These are phyloP conservation scores for Micrasema longulum DNA, from an alignment of 1,140 invertebrate species.

Conservation along the genomic window DNA sequence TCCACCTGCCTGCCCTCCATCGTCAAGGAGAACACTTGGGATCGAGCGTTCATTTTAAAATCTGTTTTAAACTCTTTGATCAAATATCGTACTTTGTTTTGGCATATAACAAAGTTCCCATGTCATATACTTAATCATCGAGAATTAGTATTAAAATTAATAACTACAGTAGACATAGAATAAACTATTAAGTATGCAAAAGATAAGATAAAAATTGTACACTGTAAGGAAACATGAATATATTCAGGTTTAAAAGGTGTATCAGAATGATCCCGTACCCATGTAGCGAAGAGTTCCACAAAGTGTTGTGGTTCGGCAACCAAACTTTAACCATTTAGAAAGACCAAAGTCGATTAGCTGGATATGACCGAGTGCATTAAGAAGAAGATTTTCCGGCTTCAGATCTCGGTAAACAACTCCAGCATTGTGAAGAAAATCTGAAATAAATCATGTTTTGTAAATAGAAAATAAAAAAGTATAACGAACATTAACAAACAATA, in stretches of 20 bases:
- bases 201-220: background rate
- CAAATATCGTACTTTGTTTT: slow-evolving; percentile 35
- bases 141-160: background rate
- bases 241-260: too few relatives aligned
- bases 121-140: background rate
- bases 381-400: slow-evolving; percentile 92
- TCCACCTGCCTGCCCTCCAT: slow-evolving; percentile 95
- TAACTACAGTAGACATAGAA: background rate
- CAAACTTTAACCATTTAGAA: slow-evolving; percentile 87
- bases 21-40: slow-evolving; percentile 87
- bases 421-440: slow-evolving; percentile 93
- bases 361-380: slow-evolving; percentile 83
- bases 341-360: slow-evolving; percentile 93
- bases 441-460: too few relatives aligned
- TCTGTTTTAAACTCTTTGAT: background rate
- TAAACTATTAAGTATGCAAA: background rate
- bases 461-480: too few relatives aligned
- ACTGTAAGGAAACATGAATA: background rate
- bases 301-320: slow-evolving; percentile 83
- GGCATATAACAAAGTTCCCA: background rate
- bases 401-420: slow-evolving; percentile 92
- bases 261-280: slow-evolving; percentile 70
- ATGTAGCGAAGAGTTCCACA: slow-evolving; percentile 94
- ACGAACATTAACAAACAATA: too few relatives aligned
- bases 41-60: slow-evolving; percentile 86